Evolutionary conservation across 1,140 invertebrate species (phyloP).

Genomic region (Himalopsyche phryganea): DNA sequence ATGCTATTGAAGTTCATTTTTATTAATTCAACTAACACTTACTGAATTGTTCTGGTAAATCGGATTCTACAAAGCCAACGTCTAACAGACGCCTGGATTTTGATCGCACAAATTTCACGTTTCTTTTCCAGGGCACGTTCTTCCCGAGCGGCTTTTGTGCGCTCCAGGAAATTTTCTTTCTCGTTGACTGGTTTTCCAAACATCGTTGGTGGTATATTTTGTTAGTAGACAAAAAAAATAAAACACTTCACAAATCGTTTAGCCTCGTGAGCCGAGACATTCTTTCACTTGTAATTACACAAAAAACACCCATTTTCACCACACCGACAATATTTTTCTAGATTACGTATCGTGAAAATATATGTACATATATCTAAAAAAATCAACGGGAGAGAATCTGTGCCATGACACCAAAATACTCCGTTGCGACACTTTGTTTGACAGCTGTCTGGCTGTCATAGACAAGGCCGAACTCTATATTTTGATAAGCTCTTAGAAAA

Average conservation of each 20-base stretch:
- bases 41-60: conserved; percentile 61
- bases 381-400: neutral
- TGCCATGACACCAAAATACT: too few relatives aligned
- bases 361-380: neutral
- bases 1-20: too few relatives aligned
- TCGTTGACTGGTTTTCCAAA: conserved; percentile 37
- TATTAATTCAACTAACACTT: conserved; percentile 39
- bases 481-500: too few relatives aligned
- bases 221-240: neutral
- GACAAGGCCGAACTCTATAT: too few relatives aligned
- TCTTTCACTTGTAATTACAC: too few relatives aligned
- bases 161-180: conserved; percentile 65
- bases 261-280: too few relatives aligned
- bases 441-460: too few relatives aligned
- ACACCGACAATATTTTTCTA: neutral
- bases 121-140: conserved; percentile 81
- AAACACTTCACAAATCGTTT: neutral
- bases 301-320: too few relatives aligned
- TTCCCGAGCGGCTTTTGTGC: conserved; percentile 81
- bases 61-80: conserved; percentile 66
- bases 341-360: conserved; percentile 2
- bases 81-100: conserved; percentile 69
- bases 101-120: conserved; percentile 64
- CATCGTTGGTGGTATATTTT: neutral
- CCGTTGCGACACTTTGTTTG: too few relatives aligned